These are phyloP conservation scores for Anhinga rufa DNA, from an alignment of 2,113 vertebrate genomes.

Conservation along the genomic window DNA sequence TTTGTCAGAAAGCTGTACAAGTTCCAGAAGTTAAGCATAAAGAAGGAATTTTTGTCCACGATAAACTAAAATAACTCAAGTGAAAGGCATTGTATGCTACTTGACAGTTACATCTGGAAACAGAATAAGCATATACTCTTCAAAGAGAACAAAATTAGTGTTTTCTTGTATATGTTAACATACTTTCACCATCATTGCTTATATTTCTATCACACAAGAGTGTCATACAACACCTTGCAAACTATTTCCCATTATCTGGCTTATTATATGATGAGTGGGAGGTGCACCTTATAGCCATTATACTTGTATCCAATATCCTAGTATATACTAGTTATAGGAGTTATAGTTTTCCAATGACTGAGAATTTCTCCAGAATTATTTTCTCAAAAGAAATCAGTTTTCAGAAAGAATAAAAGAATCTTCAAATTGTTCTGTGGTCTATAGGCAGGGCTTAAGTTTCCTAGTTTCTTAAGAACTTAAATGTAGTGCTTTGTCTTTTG, in stretches of 20 bases:
- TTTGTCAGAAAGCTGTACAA: neutral
- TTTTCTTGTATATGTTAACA: neutral
- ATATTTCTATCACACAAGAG: neutral
- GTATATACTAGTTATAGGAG: neutral
- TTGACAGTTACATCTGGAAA: neutral
- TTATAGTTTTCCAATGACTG: neutral
- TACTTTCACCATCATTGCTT: neutral
- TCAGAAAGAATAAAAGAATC: neutral
- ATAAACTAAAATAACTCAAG: neutral
- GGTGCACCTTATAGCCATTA: neutral
- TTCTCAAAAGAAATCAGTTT: neutral
- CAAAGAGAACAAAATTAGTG: accelerated
- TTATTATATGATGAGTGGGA: neutral
- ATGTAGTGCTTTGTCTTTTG: neutral
- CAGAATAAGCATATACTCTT: neutral
- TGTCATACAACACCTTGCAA: neutral
- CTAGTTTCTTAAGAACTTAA: neutral
- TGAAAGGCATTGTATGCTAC: neutral
- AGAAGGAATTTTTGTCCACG: neutral
- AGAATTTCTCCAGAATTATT: neutral
- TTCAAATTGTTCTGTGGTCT: neutral
- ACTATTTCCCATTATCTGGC: neutral
- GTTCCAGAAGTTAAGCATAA: neutral
- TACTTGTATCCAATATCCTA: neutral
- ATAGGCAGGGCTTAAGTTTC: neutral